phyloP scores from a whole-genome alignment of 2,888 invertebrate genomes.

The Eupithecia subumbrata region DNA sequence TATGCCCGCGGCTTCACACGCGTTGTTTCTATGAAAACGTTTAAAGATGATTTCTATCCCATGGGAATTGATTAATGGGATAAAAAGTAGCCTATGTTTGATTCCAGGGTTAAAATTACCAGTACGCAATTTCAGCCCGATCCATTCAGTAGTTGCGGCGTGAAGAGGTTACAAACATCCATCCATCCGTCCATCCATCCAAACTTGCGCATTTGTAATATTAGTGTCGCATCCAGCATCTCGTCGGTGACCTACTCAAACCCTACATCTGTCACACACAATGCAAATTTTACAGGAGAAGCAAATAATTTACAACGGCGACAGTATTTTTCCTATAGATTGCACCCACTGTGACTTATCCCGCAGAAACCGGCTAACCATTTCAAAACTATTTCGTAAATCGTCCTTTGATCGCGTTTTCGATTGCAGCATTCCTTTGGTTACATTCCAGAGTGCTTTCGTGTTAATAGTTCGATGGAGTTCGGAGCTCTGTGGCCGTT shows the following conservation, averaged over 20 bases:
- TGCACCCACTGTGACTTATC: conserved; percentile 53
- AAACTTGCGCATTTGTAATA: no score
- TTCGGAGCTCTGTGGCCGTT: conserved; percentile 29
- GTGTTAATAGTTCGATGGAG: conserved; percentile 44
- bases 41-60: no score
- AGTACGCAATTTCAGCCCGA: no score
- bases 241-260: not conserved
- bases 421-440: conserved; percentile 66
- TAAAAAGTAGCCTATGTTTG: no score
- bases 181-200: no score
- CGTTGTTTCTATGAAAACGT: no score
- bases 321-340: conserved; percentile 41
- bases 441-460: conserved; percentile 51
- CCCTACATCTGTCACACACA: accelerated
- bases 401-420: conserved; percentile 70
- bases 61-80: no score
- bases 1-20: no score
- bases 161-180: no score
- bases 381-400: conserved; percentile 68
- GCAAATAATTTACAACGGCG: not conserved
- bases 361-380: conserved; percentile 56
- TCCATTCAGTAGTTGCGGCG: no score
- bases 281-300: not conserved
- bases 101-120: no score
- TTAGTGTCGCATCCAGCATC: not conserved